phyloP scores from a whole-genome alignment of 2,113 vertebrate genomes.

The Poeciliopsis retropinna region DNA sequence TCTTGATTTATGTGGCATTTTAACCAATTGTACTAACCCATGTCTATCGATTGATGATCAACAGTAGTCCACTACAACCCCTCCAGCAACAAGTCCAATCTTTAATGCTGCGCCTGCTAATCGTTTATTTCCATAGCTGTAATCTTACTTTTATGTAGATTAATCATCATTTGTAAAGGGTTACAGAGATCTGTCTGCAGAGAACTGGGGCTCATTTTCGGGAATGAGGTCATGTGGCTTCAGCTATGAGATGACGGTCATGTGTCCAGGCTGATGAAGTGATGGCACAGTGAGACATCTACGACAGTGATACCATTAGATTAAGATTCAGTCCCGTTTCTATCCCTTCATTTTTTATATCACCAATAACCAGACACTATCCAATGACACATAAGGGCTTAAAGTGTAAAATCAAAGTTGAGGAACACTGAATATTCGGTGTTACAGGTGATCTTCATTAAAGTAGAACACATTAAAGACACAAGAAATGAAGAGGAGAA shows the following conservation, averaged over 20 bases:
- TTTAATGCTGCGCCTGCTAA: conserved; percentile 66
- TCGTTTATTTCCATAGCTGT: conserved; percentile 77
- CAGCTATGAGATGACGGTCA: conserved; percentile 23
- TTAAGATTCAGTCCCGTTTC: conserved; percentile 9
- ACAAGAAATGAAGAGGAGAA: not conserved
- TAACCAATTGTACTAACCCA: too few relatives aligned
- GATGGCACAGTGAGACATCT: conserved; percentile 49
- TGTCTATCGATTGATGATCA: conserved; percentile 9
- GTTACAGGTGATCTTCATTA: conserved; percentile 27
- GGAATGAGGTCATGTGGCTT: conserved; percentile 21
- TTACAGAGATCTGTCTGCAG: conserved; percentile 42
- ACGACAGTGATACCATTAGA: conserved; percentile 46
- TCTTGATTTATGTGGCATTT: too few relatives aligned
- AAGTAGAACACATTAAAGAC: conserved; percentile 25
- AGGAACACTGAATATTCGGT: conserved; percentile 17
- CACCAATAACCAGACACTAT: conserved; percentile 18
- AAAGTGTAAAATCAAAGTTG: conserved; percentile 37
- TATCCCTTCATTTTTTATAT: conserved; percentile 39
- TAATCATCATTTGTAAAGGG: conserved; percentile 69
- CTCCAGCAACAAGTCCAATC: conserved; percentile 53
- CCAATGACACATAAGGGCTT: conserved; percentile 22
- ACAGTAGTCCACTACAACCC: conserved; percentile 16
- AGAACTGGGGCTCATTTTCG: conserved; percentile 18
- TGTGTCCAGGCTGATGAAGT: conserved; percentile 42
- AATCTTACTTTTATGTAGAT: conserved; percentile 74